These are phyloP conservation scores for Athalia circularis DNA, from an alignment of 2,888 invertebrate genomes.

Conservation along the genomic window DNA sequence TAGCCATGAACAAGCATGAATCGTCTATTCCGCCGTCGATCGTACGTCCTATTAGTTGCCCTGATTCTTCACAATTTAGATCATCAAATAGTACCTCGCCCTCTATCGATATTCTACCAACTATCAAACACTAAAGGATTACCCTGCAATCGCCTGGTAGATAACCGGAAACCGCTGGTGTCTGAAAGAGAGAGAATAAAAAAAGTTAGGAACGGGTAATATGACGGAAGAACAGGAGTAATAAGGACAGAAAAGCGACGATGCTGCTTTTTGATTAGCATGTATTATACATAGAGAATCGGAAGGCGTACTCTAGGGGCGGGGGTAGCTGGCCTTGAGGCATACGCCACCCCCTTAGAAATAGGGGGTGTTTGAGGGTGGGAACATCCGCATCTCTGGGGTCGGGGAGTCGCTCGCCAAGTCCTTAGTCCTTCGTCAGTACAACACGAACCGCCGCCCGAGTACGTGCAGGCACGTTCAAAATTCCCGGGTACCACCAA, in stretches of 20 bases:
- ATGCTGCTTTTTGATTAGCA: slow-evolving; percentile 49
- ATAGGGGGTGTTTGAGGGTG: slow-evolving; percentile 41
- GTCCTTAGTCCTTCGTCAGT: slow-evolving; percentile 68
- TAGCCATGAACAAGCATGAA: slow-evolving; percentile 5
- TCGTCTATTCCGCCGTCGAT: not conserved
- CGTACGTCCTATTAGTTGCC: not conserved
- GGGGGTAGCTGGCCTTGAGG: slow-evolving; percentile 40
- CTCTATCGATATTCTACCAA: no score
- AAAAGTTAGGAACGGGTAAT: not conserved
- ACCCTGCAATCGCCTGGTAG: not conserved
- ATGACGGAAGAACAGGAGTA: slow-evolving; percentile 2
- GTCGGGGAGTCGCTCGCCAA: slow-evolving; percentile 47
- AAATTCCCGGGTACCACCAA: no score
- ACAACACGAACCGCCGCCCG: slow-evolving; percentile 75
- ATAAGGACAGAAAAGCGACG: slow-evolving; percentile 25
- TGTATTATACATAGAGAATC: slow-evolving; percentile 54
- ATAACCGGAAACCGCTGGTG: slow-evolving; percentile 10
- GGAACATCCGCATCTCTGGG: slow-evolving; percentile 54
- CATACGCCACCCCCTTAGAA: slow-evolving; percentile 24
- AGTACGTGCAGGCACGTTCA: not conserved
- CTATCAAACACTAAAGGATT: no score
- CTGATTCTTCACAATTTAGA: not conserved
- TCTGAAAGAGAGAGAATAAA: not conserved
- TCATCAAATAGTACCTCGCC: not conserved
- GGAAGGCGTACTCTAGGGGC: slow-evolving; percentile 47